These are phyloP conservation scores for Podiceps cristatus DNA, from an alignment of 2,113 vertebrate species.

Conservation along the genomic window DNA sequence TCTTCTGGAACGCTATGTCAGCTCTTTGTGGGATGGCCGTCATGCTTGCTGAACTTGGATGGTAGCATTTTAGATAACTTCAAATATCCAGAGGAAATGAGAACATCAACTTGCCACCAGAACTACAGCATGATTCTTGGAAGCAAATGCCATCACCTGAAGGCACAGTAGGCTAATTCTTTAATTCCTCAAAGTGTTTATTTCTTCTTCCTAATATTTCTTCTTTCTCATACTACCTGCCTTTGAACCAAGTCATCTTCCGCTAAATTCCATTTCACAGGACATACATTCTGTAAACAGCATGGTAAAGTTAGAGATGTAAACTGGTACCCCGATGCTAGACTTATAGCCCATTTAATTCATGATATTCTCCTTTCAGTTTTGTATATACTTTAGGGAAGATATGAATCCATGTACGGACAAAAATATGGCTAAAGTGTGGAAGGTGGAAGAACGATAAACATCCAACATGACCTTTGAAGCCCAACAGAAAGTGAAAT, in stretches of 20 bases:
- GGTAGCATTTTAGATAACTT: background rate
- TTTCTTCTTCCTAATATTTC: background rate
- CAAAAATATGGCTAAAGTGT: background rate
- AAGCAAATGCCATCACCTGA: background rate
- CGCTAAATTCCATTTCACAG: background rate
- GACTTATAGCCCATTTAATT: background rate
- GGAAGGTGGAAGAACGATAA: background rate
- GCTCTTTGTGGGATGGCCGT: background rate
- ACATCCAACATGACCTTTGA: background rate
- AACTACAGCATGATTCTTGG: background rate
- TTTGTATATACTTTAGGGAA: background rate
- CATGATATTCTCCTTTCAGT: background rate
- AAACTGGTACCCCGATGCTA: background rate
- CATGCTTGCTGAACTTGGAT: background rate
- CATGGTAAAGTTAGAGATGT: background rate
- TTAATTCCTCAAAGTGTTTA: background rate
- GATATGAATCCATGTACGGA: background rate
- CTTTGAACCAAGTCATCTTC: background rate
- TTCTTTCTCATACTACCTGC: background rate
- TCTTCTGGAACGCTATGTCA: background rate
- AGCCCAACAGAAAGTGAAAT: background rate
- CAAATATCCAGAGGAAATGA: background rate
- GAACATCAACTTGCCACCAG: background rate
- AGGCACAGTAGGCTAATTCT: background rate
- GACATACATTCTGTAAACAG: background rate